Conservation (phyloP, 1,140 invertebrate species). For the Matsumurasca onukii region DNA sequence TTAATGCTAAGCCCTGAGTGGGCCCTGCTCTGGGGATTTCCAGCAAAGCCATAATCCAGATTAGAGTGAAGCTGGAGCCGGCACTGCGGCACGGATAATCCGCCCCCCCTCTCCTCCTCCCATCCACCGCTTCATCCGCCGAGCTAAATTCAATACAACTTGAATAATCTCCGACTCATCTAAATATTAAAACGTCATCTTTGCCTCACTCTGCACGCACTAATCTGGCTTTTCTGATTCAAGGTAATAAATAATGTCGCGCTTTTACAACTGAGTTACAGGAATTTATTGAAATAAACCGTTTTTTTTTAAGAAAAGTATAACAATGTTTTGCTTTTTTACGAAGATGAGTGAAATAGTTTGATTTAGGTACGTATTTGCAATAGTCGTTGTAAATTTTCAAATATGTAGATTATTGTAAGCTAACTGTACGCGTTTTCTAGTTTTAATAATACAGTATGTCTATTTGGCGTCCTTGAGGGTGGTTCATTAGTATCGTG, state of each 20-base stretch:
- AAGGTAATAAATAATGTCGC: no score
- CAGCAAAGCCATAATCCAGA: conserved; percentile 36
- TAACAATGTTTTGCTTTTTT: no score
- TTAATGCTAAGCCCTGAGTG: conserved; percentile 35
- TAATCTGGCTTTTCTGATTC: no score
- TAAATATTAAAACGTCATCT: conserved; percentile 29
- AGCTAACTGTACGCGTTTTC: no score
- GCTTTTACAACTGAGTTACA: neutral
- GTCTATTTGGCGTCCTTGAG: no score
- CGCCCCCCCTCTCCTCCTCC: conserved; percentile 19
- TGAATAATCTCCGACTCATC: conserved; percentile 29
- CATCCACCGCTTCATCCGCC: conserved; percentile 15
- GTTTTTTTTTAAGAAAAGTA: no score
- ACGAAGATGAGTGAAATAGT: no score
- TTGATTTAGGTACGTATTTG: no score
- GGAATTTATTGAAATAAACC: neutral
- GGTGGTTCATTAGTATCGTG: no score
- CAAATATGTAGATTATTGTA: no score
- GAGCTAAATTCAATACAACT: conserved; percentile 26
- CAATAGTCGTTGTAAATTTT: no score
- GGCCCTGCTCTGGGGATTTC: conserved; percentile 31
- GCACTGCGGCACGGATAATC: conserved; percentile 30
- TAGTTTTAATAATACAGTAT: no score
- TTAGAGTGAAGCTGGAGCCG: conserved; percentile 30
- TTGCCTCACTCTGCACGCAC: neutral